Evolutionary conservation across 2,113 vertebrate genomes (phyloP).

Genomic region (Phocoena phocoena): DNA sequence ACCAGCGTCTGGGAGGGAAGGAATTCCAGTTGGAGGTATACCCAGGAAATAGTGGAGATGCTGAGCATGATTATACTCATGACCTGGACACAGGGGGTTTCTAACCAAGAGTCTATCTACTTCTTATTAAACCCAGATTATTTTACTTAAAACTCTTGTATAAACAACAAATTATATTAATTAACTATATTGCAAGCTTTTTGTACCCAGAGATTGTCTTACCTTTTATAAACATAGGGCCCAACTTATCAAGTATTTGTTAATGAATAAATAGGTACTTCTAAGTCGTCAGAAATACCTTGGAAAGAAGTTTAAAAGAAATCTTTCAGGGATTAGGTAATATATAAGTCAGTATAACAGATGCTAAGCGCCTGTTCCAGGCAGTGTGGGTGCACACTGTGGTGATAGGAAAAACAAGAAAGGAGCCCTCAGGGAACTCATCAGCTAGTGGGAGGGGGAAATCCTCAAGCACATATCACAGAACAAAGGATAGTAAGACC

Average conservation of each 20-base stretch:
- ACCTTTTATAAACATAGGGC: background rate
- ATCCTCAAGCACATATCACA: background rate
- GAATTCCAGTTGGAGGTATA: background rate
- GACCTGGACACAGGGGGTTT: background rate
- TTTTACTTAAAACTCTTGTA: background rate
- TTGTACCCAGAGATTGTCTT: background rate
- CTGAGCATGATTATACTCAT: background rate
- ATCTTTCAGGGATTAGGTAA: background rate
- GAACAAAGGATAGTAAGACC: background rate
- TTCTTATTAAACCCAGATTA: background rate
- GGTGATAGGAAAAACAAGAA: background rate
- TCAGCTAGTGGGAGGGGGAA: background rate
- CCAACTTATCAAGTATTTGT: background rate
- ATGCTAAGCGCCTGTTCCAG: background rate
- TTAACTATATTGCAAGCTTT: background rate
- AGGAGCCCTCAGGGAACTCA: background rate
- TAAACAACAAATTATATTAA: background rate
- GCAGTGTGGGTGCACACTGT: background rate
- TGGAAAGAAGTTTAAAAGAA: background rate
- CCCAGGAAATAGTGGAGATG: background rate
- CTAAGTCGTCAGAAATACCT: slow-evolving; percentile 2
- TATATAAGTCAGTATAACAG: background rate
- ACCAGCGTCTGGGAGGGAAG: background rate
- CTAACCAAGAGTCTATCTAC: background rate
- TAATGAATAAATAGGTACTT: background rate